Percentiles rank a stretch among this genome's conserved stretches.
phyloP scores from a whole-genome alignment of 2,797 vertebrate species.

The Halcyon chelicuti region DNA sequence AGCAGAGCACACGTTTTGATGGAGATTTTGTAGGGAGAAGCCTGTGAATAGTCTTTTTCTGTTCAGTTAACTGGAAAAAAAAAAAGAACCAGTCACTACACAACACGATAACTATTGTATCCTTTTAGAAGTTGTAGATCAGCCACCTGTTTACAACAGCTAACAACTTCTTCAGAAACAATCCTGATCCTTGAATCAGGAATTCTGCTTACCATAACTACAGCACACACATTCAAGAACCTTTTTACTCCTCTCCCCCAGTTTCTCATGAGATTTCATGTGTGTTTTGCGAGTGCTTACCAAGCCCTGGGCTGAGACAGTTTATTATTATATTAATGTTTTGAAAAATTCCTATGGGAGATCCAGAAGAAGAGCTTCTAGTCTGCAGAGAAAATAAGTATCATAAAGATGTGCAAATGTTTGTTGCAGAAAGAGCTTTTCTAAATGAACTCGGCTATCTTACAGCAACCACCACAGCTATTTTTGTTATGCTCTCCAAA shows the following conservation, averaged over 20 bases:
- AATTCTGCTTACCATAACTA: not conserved
- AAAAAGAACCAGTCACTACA: not conserved
- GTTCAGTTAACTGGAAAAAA: not conserved
- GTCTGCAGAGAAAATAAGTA: not conserved
- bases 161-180: not conserved
- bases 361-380: not conserved
- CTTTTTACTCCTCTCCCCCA: not conserved
- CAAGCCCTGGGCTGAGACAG: not conserved
- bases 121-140: not conserved
- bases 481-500: not conserved
- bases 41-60: not conserved
- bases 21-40: not conserved
- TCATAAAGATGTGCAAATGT: not conserved
- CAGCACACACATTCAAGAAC: not conserved
- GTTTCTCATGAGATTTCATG: not conserved
- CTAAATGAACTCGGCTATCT: not conserved
- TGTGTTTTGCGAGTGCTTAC: not conserved
- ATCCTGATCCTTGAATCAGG: not conserved
- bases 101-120: not conserved
- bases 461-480: not conserved
- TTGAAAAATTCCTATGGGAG: not conserved
- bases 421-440: not conserved
- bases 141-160: not conserved
- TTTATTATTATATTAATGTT: not conserved
- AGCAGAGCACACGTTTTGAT: not conserved